phyloP scores from a whole-genome alignment of 2,113 vertebrate genomes.

The Phaetusa simplex region DNA sequence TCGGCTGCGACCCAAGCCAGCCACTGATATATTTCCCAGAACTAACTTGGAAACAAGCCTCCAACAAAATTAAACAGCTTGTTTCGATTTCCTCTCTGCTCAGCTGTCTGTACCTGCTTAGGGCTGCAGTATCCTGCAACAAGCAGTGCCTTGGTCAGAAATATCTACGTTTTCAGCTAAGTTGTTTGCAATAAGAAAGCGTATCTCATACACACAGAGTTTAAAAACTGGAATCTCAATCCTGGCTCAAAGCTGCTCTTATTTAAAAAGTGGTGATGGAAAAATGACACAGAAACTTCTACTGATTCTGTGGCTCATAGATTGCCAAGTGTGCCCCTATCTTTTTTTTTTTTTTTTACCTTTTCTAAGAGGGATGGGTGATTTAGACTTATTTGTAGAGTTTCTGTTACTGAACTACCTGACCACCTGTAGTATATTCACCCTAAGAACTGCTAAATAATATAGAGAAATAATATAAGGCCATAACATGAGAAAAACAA shows the following conservation, averaged over 20 bases:
- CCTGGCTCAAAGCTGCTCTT: neutral
- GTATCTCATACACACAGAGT: neutral
- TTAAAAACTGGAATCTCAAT: neutral
- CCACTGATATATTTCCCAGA: neutral
- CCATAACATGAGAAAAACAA: neutral
- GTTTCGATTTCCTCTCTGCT: neutral
- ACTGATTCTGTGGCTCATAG: neutral
- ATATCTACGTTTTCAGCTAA: neutral
- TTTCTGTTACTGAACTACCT: neutral
- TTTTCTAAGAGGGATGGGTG: neutral
- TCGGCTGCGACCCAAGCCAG: neutral
- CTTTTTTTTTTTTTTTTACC: rapidly evolving
- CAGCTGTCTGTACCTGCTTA: neutral
- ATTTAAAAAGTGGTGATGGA: neutral
- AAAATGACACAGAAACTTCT: neutral
- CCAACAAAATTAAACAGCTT: neutral
- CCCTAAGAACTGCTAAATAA: neutral
- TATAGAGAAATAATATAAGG: neutral
- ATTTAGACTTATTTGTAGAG: neutral
- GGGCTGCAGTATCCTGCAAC: neutral
- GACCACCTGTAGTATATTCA: neutral
- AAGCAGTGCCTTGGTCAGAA: neutral
- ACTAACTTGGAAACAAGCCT: neutral
- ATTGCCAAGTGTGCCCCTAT: neutral
- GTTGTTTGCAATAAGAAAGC: neutral